Evolutionary conservation across 1,140 invertebrate genomes (phyloP).

Genomic region (Harlomillsia oculata): DNA sequence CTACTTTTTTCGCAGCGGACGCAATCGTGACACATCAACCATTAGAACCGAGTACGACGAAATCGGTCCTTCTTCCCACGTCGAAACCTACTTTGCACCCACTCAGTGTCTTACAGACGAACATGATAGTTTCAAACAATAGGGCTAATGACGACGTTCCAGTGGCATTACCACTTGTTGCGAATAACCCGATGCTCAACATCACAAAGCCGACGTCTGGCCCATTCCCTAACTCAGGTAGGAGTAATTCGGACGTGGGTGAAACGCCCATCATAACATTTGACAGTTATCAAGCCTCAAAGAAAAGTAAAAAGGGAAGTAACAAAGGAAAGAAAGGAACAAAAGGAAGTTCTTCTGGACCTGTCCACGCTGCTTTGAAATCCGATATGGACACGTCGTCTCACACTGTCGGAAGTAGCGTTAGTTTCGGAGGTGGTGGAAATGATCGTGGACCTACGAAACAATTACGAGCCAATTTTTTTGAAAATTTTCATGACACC

Average conservation of each 20-base stretch:
- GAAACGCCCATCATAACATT: not conserved
- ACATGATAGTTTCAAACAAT: slow-evolving; percentile 7
- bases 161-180: not conserved
- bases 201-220: not conserved
- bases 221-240: not conserved
- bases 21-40: not conserved
- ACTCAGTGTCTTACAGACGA: slow-evolving; percentile 9
- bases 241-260: not conserved
- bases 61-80: not conserved
- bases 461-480: not conserved
- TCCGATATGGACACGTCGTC: not conserved
- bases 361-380: not conserved
- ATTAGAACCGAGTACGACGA: not conserved
- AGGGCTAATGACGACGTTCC: not conserved
- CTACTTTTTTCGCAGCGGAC: too few species aligned
- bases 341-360: too few species aligned
- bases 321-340: not conserved
- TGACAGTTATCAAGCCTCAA: not conserved
- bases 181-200: not conserved
- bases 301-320: not conserved
- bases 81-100: slow-evolving; percentile 17
- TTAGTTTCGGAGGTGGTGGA: not conserved
- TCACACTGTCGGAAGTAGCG: not conserved
- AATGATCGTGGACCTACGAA: not conserved
- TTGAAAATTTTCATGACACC: slow-evolving; percentile 11